Percentiles rank a stretch among this genome's conserved stretches.
Evolutionary conservation across 2,113 vertebrate species (phyloP).

Genomic region (Jacana jacana): DNA sequence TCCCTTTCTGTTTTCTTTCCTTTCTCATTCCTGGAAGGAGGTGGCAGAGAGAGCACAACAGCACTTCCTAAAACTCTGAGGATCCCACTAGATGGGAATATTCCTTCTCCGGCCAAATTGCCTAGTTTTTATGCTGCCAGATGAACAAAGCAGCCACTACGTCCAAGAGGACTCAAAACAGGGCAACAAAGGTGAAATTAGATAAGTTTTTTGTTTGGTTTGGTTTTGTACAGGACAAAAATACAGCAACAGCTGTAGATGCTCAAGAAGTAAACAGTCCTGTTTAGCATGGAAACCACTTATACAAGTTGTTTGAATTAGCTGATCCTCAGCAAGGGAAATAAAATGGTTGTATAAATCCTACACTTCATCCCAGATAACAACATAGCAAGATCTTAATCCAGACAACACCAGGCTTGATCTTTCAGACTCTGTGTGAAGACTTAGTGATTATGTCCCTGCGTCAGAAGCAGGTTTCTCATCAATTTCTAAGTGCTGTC

Average conservation of each 20-base stretch:
- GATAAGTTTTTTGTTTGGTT: background rate
- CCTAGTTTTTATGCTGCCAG: background rate
- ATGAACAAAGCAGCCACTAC: background rate
- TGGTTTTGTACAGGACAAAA: background rate
- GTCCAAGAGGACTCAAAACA: background rate
- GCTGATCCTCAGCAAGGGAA: background rate
- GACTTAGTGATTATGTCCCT: background rate
- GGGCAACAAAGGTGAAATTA: background rate
- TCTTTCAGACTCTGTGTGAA: background rate
- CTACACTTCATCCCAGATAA: background rate
- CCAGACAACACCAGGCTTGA: background rate
- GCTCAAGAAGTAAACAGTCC: background rate
- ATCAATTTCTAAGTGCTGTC: background rate
- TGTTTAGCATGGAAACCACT: background rate
- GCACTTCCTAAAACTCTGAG: background rate
- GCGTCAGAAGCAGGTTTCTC: background rate
- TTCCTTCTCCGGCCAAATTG: background rate
- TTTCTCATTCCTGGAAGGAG: background rate
- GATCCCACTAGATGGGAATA: background rate
- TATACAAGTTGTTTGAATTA: background rate
- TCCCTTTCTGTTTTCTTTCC: background rate
- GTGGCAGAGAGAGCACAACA: background rate
- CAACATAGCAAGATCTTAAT: background rate
- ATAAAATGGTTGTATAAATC: background rate
- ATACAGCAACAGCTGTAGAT: background rate